Base-by-base conservation (phyloP, 1,140 invertebrate species). In the Lepidurus couesii region DNA sequence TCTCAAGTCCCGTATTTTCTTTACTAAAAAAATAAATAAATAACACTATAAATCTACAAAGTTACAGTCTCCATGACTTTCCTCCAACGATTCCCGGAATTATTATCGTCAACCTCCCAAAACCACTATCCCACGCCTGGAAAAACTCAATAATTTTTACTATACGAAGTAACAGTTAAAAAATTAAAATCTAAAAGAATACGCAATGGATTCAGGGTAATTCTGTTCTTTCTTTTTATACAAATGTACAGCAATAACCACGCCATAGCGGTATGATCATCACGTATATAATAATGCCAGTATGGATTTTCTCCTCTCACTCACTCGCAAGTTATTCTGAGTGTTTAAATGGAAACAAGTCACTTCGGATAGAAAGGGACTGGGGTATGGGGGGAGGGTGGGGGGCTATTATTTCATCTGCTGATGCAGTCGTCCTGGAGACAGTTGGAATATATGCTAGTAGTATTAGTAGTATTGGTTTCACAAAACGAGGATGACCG, bases 211-310 rank as follows among this genome's bases (percentile, higher is more conserved):
- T 65, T 65, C 13, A 65, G 7, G 53, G n/a, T 65, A 65, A n/a
- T 65, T 65, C 21, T 65, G n/a, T 65, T 65, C n/a, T 65, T 53
- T 21, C 47, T 65, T 65, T 65, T 65, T 65, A 65, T 65, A 65
- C 53, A 65, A 65, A 65, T 65, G 53, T 65, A 65, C 53, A 65
- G 53, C 53, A 65, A n/a, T 65, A n/a, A 65, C 53, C 53, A 65
- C 21, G 13, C 53, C 53, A 65, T 16, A 47, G 45, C 16, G 45
- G 45, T 47, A 47, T 47, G 45, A 47, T 47, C 45, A 65, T 65
- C 53, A 21, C 53, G 53, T 21, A 65, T 16, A 65, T n/a, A 65
- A n/a, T 65, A 65, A 65, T n/a, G 53, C 53, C 53, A 65, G 53
- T 65, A 65, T 16, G 53, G 21, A 34, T 34, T 34, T 65, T 1